These are phyloP conservation scores for Podarcis lilfordi DNA, from an alignment of 2,797 vertebrate species.

Conservation along the genomic window DNA sequence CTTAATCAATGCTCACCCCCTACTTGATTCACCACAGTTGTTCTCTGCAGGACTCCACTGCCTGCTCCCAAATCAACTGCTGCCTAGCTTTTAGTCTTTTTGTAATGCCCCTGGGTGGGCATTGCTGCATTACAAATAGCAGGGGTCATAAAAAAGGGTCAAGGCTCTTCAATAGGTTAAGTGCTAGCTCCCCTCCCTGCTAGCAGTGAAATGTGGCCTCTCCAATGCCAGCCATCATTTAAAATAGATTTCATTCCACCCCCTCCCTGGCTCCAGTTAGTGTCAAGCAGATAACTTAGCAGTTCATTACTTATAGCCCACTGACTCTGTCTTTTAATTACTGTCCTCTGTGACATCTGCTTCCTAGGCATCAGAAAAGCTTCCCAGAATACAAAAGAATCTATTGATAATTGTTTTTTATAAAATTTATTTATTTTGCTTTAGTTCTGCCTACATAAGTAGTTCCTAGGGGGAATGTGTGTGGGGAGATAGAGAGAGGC, in stretches of 20 bases:
- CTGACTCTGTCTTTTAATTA: slow-evolving; percentile 43
- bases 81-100: fast-evolving
- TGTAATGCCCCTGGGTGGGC: neutral
- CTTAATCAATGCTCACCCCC: neutral
- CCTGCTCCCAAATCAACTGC: neutral
- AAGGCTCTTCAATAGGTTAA: neutral
- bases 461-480: neutral
- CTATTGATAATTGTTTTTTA: neutral
- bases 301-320: slow-evolving; percentile 24
- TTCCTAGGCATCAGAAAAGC: slow-evolving; percentile 35
- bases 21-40: neutral
- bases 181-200: neutral
- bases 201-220: neutral
- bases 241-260: slow-evolving; percentile 31
- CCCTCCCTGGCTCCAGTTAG: neutral
- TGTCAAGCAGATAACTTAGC: neutral
- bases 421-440: neutral
- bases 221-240: neutral
- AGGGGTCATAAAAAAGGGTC: neutral
- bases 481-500: neutral
- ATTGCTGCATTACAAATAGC: neutral
- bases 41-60: neutral
- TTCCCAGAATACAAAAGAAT: slow-evolving; percentile 64
- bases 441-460: neutral
- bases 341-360: neutral